Percentiles rank a stretch among this genome's conserved stretches.
Conservation (phyloP, 2,113 vertebrate species). For the Dunckerocampus dactyliophorus region DNA sequence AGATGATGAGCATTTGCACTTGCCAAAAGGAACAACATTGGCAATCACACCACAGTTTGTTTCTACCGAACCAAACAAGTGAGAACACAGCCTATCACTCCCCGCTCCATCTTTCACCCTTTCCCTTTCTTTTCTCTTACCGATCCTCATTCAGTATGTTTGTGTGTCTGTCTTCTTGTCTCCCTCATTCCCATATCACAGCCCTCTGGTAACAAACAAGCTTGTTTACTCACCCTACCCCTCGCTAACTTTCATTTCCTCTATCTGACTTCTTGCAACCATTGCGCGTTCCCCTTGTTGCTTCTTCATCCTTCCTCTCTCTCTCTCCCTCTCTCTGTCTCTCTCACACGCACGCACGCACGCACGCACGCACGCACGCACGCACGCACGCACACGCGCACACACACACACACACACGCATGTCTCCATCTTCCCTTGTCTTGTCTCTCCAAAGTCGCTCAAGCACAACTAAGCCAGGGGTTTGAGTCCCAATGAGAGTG, state of each 20-base stretch:
- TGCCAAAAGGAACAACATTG: too few relatives aligned
- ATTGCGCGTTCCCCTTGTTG: slow-evolving; percentile 29
- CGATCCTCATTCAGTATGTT: background rate
- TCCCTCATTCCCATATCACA: background rate
- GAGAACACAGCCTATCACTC: background rate
- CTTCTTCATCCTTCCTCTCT: slow-evolving; percentile 21
- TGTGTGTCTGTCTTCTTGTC: background rate
- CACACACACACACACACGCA: slow-evolving; percentile 23
- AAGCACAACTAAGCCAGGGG: slow-evolving; percentile 70
- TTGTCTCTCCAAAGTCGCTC: slow-evolving; percentile 68
- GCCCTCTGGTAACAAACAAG: slow-evolving; percentile 10
- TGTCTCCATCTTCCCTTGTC: slow-evolving; percentile 30
- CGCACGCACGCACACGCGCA: slow-evolving; percentile 25
- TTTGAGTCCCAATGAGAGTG: slow-evolving; percentile 73
- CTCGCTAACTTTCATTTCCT: slow-evolving; percentile 29
- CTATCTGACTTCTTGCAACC: slow-evolving; percentile 32
- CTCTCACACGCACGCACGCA: slow-evolving; percentile 18
- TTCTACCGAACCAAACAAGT: too few relatives aligned
- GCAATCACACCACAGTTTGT: too few relatives aligned
- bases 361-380: slow-evolving; percentile 22
- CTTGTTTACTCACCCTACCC: slow-evolving; percentile 31
- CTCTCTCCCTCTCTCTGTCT: slow-evolving; percentile 4
- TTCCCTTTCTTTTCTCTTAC: background rate
- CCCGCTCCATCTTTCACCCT: background rate
- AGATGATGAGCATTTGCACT: too few relatives aligned